Conservation (phyloP, 2,888 invertebrate species). For the Hemistola chrysoprasaria region DNA sequence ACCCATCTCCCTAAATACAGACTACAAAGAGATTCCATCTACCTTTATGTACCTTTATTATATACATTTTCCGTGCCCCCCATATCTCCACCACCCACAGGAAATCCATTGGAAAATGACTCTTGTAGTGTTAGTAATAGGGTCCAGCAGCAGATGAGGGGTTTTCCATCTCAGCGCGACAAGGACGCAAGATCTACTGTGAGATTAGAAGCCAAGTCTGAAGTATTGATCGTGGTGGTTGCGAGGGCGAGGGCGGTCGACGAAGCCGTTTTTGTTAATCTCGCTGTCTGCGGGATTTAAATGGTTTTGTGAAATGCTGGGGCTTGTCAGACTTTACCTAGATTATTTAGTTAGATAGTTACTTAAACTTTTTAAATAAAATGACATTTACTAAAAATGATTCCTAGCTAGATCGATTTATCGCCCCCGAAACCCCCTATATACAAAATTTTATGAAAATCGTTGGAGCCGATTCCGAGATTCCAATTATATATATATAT, state of each 20-base stretch:
- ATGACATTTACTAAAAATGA: no score
- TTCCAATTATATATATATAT: no score
- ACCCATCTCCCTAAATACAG: conserved; percentile 8
- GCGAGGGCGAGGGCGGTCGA: conserved; percentile 34
- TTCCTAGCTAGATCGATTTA: no score
- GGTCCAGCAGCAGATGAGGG: conserved; percentile 13
- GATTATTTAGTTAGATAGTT: background rate
- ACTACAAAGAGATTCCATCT: conserved; percentile 17
- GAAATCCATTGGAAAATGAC: conserved; percentile 7
- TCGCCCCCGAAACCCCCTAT: no score
- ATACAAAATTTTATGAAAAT: no score
- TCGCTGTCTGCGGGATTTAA: conserved; percentile 34
- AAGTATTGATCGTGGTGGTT: conserved; percentile 26
- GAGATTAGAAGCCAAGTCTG: conserved; percentile 28
- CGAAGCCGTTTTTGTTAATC: conserved; percentile 48
- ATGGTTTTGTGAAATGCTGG: conserved; percentile 41
- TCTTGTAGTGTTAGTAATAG: conserved; percentile 7
- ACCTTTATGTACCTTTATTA: conserved; percentile 4
- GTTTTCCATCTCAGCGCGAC: conserved; percentile 17
- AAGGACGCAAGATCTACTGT: conserved; percentile 25
- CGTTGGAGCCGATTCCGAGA: no score
- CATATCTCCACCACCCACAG: conserved; percentile 13
- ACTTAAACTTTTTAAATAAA: no score
- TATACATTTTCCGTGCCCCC: conserved; percentile 7
- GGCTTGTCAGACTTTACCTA: conserved; percentile 29